Evolutionary conservation across 2,113 vertebrate species (phyloP), one percentile per base, ranked within the genome.

Genomic region (Chaetorhynchus papuensis): DNA sequence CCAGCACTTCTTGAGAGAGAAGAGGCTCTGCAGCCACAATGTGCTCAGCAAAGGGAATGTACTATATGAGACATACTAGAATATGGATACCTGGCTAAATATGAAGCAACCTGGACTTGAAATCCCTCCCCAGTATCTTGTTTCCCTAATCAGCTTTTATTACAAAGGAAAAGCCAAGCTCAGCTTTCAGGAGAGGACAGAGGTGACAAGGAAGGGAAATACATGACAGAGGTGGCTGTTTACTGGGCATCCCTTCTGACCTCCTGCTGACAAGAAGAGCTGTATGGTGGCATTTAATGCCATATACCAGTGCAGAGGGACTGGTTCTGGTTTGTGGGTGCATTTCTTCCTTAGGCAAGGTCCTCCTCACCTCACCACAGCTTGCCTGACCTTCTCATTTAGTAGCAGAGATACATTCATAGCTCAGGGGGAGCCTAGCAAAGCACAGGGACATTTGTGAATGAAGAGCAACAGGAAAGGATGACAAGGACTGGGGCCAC

Each of bases 371-470:
- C n/a, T 53, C 68, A 35, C 30, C 31, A 9, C 15, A 37, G 23
- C 20, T 50, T 35, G 18, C 20, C 22, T 63, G 18, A 27, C 19
- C 54, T 81, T 60, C 41, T 63, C 59, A 59, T 64, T 64, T 69
- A 54, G 59, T 37, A 44, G n/a, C 22, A 1, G 1, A 78, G 50
- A 60, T 35, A 28, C 13, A 61, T 37, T 60, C 0, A 0, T 2
- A 83, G n/a, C 47, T 74, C 37, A 11, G 22, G 19, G 17, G 24
- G 2, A 76, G 12, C 16, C 42, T 26, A 83, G 68, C 7, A 87
- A 57, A 86, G 23, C 37, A 49, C 1, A 0, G 3, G 7, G 11
- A 28, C 23, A 56, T 39, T 4, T 42, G 23, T 54, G 15, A 76
- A 80, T 21, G 28, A 59, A 76, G 31, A 83, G 19, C 44, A 92